A percentile compares a stretch with the other conserved stretches of the same genome.
Conservation (phyloP, 2,113 vertebrate species). For the Chloroceryle aenea region DNA sequence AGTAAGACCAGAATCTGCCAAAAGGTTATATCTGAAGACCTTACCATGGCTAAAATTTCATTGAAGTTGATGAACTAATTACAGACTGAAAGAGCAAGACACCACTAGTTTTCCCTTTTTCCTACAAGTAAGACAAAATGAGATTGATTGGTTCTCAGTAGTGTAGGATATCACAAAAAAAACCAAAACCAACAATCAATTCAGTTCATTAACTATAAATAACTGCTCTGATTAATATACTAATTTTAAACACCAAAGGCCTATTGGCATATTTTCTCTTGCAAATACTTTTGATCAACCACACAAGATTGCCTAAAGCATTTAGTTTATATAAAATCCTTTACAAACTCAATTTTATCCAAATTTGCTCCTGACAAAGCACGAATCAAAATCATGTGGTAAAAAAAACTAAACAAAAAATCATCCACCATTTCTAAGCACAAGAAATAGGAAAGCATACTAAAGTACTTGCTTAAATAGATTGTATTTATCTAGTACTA, state of each 20-base stretch:
- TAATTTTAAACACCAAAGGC: not conserved
- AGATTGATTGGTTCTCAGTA: not conserved
- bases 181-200: not conserved
- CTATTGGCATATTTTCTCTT: not conserved
- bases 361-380: not conserved
- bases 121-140: not conserved
- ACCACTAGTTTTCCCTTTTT: not conserved
- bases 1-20: not conserved
- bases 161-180: not conserved
- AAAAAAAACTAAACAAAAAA: not conserved
- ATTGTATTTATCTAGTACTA: too few species aligned
- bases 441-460: not conserved
- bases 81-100: not conserved
- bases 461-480: not conserved
- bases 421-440: not conserved
- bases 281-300: not conserved
- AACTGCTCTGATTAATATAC: not conserved
- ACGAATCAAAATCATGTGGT: not conserved
- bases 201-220: not conserved
- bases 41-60: not conserved
- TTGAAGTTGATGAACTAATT: not conserved
- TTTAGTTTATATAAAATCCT: not conserved
- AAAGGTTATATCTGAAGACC: not conserved
- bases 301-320: not conserved
- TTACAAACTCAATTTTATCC: not conserved